These are phyloP conservation scores for Calliopsis andreniformis DNA, from an alignment of 1,140 invertebrate genomes.

Conservation along the genomic window DNA sequence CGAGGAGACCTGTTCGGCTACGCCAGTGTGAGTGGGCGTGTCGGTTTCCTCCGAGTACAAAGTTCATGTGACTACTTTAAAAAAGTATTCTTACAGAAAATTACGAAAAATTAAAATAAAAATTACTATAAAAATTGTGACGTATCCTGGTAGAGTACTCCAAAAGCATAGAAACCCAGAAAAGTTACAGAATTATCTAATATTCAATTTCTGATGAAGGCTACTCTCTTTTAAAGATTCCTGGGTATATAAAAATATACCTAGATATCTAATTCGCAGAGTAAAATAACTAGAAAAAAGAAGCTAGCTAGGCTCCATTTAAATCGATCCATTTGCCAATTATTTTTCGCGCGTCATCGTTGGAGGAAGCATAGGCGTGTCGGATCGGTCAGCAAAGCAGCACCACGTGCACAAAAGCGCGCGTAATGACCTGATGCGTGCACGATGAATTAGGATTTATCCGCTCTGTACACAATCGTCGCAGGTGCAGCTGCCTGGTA, in stretches of 20 bases:
- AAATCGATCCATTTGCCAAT: not conserved
- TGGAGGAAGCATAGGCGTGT: not conserved
- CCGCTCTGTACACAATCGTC: conserved; percentile 49
- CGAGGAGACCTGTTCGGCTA: conserved; percentile 46
- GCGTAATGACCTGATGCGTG: conserved; percentile 25
- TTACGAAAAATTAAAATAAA: not conserved
- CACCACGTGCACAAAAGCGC: conserved; percentile 41
- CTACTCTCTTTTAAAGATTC: too few species aligned
- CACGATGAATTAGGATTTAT: conserved; percentile 55
- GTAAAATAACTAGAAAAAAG: too few species aligned
- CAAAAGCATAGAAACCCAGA: too few species aligned
- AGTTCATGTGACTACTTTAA: not conserved
- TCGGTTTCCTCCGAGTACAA: conserved; percentile 48
- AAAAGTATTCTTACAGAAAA: not conserved
- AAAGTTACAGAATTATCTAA: too few species aligned
- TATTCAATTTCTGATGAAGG: too few species aligned
- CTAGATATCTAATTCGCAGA: too few species aligned
- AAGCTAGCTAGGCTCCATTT: too few species aligned
- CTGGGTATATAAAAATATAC: too few species aligned
- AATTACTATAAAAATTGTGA: too few species aligned
- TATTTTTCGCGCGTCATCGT: not conserved
- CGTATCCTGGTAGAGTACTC: too few species aligned
- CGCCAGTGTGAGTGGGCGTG: conserved; percentile 52
- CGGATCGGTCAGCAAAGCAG: conserved; percentile 39
- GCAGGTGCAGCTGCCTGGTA: conserved; percentile 58